phyloP scores from a whole-genome alignment of 2,113 vertebrate species.

The Oncorhynchus mykiss region DNA sequence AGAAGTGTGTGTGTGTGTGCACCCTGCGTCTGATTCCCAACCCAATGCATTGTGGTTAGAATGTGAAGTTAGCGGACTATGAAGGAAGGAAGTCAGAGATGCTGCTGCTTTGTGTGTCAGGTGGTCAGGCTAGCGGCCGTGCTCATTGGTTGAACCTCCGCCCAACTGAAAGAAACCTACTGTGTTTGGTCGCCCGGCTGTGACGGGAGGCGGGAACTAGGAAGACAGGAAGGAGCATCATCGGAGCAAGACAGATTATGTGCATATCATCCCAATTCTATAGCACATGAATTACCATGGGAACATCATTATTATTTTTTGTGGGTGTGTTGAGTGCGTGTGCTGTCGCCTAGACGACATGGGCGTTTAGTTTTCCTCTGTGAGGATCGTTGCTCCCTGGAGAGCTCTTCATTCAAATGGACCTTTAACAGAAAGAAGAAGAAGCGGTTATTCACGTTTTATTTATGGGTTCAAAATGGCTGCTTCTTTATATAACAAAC shows the following conservation, averaged over 20 bases:
- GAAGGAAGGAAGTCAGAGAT: conserved; percentile 68
- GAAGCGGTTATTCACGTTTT: conserved; percentile 87
- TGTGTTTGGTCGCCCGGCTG: conserved; percentile 71
- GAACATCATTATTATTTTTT: conserved; percentile 68
- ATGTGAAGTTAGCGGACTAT: conserved; percentile 76
- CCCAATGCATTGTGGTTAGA: conserved; percentile 76
- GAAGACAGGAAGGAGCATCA: neutral
- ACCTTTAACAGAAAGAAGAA: conserved; percentile 76
- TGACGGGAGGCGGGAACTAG: conserved; percentile 22
- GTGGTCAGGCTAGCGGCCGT: conserved; percentile 68
- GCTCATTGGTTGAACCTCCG: conserved; percentile 68
- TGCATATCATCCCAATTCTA: conserved; percentile 98
- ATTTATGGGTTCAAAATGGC: conserved; percentile 97
- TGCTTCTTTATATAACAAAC: conserved; percentile 98
- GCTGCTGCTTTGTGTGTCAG: conserved; percentile 75
- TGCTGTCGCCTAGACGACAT: conserved; percentile 99
- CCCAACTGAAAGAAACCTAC: conserved; percentile 73
- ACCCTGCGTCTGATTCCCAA: conserved; percentile 65
- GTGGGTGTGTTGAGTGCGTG: conserved; percentile 81
- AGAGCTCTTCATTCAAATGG: conserved; percentile 98
- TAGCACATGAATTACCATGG: conserved; percentile 93
- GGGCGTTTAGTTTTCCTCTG: conserved; percentile 99
- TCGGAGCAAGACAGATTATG: conserved; percentile 81
- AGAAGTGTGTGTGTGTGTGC: conserved; percentile 19
- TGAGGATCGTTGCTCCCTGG: conserved; percentile 99